Percentiles rank a stretch among this genome's conserved stretches.
Evolutionary conservation across 1,140 invertebrate species (phyloP).

Genomic region (Scaptomyza graminum): DNA sequence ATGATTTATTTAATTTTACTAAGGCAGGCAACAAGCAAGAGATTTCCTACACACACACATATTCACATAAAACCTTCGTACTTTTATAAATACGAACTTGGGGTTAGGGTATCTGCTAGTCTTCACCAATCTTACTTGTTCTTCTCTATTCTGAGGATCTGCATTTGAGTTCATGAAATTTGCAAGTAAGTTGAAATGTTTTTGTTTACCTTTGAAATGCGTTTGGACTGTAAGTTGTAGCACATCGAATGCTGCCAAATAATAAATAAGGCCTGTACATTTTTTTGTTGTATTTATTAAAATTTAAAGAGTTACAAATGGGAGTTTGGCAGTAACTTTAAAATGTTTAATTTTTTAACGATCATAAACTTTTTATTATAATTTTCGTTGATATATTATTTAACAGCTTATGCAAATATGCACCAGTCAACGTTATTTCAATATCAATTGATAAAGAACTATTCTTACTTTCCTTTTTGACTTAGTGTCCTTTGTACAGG

Average conservation of each 20-base stretch:
- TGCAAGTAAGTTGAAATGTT: slow-evolving; percentile 72
- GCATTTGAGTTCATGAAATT: slow-evolving; percentile 77
- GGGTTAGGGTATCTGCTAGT: too few relatives aligned
- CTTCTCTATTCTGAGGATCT: slow-evolving; percentile 23
- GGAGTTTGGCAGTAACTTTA: background rate
- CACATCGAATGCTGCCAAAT: slow-evolving; percentile 51
- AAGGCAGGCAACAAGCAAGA: too few relatives aligned
- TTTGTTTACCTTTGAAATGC: slow-evolving; percentile 62
- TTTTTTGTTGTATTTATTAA: background rate
- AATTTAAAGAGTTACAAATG: background rate
- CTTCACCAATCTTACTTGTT: slow-evolving; percentile 5
- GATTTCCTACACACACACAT: too few relatives aligned
- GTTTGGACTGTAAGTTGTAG: slow-evolving; percentile 16
- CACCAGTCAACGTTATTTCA: background rate
- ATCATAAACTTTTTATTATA: too few relatives aligned
- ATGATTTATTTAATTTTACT: too few relatives aligned
- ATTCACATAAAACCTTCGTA: too few relatives aligned
- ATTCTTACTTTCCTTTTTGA: background rate
- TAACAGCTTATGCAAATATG: background rate
- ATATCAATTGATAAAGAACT: slow-evolving; percentile 13
- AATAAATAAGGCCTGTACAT: slow-evolving; percentile 38
- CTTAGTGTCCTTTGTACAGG: slow-evolving; percentile 25
- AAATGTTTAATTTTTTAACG: too few relatives aligned
- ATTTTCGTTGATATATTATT: too few relatives aligned
- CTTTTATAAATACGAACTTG: too few relatives aligned